Conservation (phyloP, 2,797 vertebrate species). For the Melanogrammus aeglefinus region DNA sequence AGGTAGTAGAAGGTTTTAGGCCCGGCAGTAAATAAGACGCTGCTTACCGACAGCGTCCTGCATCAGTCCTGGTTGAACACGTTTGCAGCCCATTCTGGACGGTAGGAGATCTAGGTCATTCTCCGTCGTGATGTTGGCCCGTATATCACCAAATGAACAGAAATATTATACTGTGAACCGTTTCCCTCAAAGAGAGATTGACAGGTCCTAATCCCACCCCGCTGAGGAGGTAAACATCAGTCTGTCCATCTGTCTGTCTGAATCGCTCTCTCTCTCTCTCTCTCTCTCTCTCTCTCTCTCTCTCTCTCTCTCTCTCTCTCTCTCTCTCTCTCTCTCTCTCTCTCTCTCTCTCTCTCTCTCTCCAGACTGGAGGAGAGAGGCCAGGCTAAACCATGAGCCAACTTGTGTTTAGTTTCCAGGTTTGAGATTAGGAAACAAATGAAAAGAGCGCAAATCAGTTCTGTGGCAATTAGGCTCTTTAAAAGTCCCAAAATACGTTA, state of each 20-base stretch:
- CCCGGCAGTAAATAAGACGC: conserved; percentile 62
- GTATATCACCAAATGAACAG: conserved; percentile 50
- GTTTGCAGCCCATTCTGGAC: conserved; percentile 45
- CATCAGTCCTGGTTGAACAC: conserved; percentile 55
- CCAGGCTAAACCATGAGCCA: conserved; percentile 61
- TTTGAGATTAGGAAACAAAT: conserved; percentile 53
- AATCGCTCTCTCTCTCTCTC: not conserved
- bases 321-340: too few relatives aligned
- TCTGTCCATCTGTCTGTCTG: conserved; percentile 32
- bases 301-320: too few relatives aligned
- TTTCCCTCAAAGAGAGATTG: conserved; percentile 31
- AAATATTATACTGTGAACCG: not conserved
- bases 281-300: too few relatives aligned
- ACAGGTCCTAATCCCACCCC: conserved; percentile 58
- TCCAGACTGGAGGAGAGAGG: conserved; percentile 13
- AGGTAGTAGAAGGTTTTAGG: conserved; percentile 62
- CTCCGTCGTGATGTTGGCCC: conserved; percentile 33
- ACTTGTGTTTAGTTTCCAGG: conserved; percentile 61
- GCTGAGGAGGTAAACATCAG: conserved; percentile 52
- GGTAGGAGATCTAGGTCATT: conserved; percentile 59
- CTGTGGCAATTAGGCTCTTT: conserved; percentile 67
- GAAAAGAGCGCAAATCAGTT: conserved; percentile 42
- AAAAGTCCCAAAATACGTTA: conserved; percentile 69
- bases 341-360: too few relatives aligned
- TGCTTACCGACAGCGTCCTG: conserved; percentile 23